A percentile compares a stretch with the other conserved stretches of the same genome.
Evolutionary conservation across 23 tunicate species (phyloP).

Genomic region (Clavelina lepadiformis): DNA sequence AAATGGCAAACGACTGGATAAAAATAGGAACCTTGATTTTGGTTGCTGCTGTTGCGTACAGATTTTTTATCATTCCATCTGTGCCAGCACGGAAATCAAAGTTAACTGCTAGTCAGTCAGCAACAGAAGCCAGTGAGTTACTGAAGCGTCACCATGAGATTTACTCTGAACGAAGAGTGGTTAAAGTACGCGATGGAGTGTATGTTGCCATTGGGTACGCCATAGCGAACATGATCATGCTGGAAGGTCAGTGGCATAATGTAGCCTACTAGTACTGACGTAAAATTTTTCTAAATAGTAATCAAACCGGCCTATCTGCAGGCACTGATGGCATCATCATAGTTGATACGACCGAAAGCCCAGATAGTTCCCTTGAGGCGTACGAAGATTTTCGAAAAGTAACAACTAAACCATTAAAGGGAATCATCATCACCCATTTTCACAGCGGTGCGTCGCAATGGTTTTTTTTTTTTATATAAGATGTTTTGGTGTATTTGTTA

Average conservation of each 20-base stretch:
- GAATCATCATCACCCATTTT: constrained; percentile 68
- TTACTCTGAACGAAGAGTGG: constrained; percentile 12
- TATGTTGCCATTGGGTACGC: constrained; percentile 73
- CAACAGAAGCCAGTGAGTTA: constrained; percentile 5
- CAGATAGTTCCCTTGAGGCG: constrained; percentile 4
- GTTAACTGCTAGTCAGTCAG: no score
- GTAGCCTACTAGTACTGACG: neutral
- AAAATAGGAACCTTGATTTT: no score
- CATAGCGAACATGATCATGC: constrained; percentile 51
- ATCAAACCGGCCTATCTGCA: neutral
- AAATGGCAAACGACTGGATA: no score
- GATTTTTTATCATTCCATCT: no score
- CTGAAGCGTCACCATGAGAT: constrained; percentile 16
- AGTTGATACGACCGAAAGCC: constrained; percentile 75
- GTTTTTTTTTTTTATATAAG: no score
- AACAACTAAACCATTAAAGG: constrained; percentile 57
- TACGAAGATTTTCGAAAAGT: constrained; percentile 54
- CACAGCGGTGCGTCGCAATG: constrained; percentile 89
- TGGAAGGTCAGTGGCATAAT: constrained; percentile 43
- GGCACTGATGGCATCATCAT: constrained; percentile 70
- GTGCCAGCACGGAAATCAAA: no score
- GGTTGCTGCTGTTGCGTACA: no score
- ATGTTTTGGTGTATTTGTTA: no score
- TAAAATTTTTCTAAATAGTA: no score
- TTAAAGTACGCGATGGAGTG: constrained; percentile 57